Evolutionary conservation across 2,113 vertebrate species (phyloP).

Genomic region (Microtus pennsylvanicus): DNA sequence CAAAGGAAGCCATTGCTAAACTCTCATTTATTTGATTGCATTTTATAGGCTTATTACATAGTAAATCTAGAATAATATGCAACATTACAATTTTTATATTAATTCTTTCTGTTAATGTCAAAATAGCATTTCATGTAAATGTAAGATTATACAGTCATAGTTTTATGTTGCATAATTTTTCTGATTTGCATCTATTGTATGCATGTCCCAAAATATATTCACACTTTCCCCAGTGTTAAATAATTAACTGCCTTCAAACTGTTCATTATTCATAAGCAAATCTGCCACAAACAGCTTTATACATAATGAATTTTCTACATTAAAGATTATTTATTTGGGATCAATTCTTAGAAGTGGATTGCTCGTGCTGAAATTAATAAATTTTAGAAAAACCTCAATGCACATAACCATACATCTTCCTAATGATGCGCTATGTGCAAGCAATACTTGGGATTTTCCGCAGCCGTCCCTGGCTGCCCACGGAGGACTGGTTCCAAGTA

Average conservation of each 20-base stretch:
- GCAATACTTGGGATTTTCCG: neutral
- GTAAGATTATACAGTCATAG: neutral
- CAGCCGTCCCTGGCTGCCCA: neutral
- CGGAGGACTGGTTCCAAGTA: neutral
- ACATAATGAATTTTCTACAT: slow-evolving; percentile 19
- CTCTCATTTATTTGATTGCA: neutral
- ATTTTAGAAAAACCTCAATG: neutral
- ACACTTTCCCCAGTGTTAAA: neutral
- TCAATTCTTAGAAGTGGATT: neutral
- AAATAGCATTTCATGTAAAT: slow-evolving; percentile 8
- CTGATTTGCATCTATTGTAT: neutral
- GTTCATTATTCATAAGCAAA: slow-evolving; percentile 31
- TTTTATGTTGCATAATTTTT: slow-evolving; percentile 41
- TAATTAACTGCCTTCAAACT: neutral
- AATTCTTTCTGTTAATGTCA: slow-evolving; percentile 20
- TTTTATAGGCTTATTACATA: neutral
- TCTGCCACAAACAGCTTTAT: neutral
- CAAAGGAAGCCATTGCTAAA: neutral
- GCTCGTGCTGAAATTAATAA: neutral
- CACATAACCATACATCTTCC: neutral
- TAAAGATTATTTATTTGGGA: neutral
- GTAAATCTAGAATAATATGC: neutral
- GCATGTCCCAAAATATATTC: slow-evolving; percentile 9
- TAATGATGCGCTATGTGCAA: neutral
- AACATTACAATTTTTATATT: neutral